phyloP scores from a whole-genome alignment of 2,797 vertebrate genomes.

The Hemibagrus guttatus region DNA sequence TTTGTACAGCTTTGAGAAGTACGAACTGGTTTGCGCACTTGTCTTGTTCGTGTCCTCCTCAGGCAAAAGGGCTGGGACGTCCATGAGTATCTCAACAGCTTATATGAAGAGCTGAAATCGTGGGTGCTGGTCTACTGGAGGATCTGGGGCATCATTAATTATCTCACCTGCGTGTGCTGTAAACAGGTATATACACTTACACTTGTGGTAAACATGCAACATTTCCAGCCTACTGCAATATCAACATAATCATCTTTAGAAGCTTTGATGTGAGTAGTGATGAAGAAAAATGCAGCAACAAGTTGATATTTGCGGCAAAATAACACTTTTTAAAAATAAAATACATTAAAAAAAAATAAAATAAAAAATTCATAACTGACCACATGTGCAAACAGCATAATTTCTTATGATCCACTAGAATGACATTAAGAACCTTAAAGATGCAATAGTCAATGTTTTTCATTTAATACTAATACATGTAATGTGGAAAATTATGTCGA shows the following conservation, averaged over 20 bases:
- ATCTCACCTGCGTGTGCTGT: conserved; percentile 87
- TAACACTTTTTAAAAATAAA: background rate
- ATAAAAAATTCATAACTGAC: background rate
- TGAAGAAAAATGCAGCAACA: background rate
- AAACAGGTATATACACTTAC: conserved; percentile 77
- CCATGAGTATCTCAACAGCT: conserved; percentile 84
- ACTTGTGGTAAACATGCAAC: background rate
- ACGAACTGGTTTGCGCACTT: background rate
- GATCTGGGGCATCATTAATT: conserved; percentile 93
- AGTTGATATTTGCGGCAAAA: background rate
- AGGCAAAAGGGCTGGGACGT: conserved; percentile 96
- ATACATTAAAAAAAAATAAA: background rate
- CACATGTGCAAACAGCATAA: background rate
- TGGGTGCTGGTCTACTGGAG: conserved; percentile 97
- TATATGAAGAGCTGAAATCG: conserved; percentile 92
- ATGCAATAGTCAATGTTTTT: background rate
- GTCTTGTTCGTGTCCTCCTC: conserved; percentile 15
- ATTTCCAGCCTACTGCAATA: background rate
- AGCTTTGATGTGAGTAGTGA: background rate
- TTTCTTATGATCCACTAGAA: background rate
- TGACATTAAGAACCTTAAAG: background rate
- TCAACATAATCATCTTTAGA: background rate
- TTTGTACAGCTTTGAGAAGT: background rate
- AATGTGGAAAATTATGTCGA: background rate
- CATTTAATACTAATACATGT: background rate